phyloP scores from a whole-genome alignment of 2,888 invertebrate species.

The Meandrusa payeni region DNA sequence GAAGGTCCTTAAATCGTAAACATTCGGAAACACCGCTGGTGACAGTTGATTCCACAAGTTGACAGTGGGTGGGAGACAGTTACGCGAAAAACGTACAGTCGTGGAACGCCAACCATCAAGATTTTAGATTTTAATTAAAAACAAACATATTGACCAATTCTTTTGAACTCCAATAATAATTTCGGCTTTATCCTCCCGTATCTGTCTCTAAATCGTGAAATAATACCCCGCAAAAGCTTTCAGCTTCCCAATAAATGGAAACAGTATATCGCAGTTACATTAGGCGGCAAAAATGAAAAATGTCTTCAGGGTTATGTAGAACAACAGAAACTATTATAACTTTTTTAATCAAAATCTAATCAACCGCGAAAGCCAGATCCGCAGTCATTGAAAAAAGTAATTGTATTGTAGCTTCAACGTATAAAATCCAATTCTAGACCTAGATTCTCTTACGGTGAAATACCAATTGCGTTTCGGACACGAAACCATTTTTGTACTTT shows the following conservation, averaged over 20 bases:
- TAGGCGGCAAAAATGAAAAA: slow-evolving; percentile 17
- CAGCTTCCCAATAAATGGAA: not conserved
- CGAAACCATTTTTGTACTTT: no score
- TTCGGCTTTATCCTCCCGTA: not conserved
- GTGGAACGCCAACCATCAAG: no score
- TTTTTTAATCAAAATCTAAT: slow-evolving; percentile 25
- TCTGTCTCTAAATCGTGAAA: not conserved
- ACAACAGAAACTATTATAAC: slow-evolving; percentile 21
- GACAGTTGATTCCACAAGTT: no score
- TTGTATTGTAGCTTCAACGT: slow-evolving; percentile 16
- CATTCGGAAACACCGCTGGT: no score
- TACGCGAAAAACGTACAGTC: no score
- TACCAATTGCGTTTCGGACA: not conserved
- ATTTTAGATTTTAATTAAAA: no score
- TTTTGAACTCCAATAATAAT: no score
- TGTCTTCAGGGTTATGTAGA: slow-evolving; percentile 1
- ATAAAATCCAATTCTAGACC: slow-evolving; percentile 15
- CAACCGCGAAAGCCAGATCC: slow-evolving; percentile 16
- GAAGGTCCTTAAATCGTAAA: no score
- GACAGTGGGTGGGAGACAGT: no score
- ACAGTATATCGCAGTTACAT: slow-evolving; percentile 1
- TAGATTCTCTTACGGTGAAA: slow-evolving; percentile 5
- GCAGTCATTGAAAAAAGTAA: slow-evolving; percentile 17
- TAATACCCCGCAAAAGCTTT: not conserved
- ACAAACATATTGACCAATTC: no score